phyloP scores from a whole-genome alignment of 2,888 invertebrate genomes.

The Drosophila quinaria region DNA sequence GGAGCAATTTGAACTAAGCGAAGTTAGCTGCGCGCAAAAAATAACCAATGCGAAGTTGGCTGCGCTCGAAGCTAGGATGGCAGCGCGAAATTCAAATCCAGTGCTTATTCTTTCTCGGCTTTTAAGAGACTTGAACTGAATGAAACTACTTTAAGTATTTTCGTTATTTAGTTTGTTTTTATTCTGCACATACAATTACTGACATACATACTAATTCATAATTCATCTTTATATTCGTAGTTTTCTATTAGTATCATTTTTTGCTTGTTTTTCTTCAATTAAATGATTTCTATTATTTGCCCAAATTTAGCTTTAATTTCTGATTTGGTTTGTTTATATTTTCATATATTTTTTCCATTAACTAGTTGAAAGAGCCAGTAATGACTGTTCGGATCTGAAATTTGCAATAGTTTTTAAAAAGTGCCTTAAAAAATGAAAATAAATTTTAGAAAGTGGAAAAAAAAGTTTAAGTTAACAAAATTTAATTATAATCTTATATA shows the following conservation, averaged over 20 bases:
- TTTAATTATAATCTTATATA: slow-evolving; percentile 7
- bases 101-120: no score
- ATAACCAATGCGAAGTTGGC: neutral
- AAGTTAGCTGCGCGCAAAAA: slow-evolving; percentile 7
- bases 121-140: neutral
- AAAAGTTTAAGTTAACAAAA: slow-evolving; percentile 8
- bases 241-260: slow-evolving; percentile 55
- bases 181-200: slow-evolving; percentile 68
- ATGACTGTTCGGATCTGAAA: slow-evolving; percentile 27
- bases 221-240: slow-evolving; percentile 41
- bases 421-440: slow-evolving; percentile 37
- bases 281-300: slow-evolving; percentile 44
- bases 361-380: slow-evolving; percentile 53
- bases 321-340: slow-evolving; percentile 20
- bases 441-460: slow-evolving; percentile 13
- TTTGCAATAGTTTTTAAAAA: slow-evolving; percentile 43
- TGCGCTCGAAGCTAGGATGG: neutral
- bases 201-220: slow-evolving; percentile 77
- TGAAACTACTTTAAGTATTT: neutral
- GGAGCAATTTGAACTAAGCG: no score
- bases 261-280: slow-evolving; percentile 22
- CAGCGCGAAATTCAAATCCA: neutral
- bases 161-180: slow-evolving; percentile 62
- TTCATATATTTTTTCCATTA: slow-evolving; percentile 15
- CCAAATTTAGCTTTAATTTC: slow-evolving; percentile 31